Conservation (phyloP, 1,140 invertebrate species). For the Proales similis region DNA sequence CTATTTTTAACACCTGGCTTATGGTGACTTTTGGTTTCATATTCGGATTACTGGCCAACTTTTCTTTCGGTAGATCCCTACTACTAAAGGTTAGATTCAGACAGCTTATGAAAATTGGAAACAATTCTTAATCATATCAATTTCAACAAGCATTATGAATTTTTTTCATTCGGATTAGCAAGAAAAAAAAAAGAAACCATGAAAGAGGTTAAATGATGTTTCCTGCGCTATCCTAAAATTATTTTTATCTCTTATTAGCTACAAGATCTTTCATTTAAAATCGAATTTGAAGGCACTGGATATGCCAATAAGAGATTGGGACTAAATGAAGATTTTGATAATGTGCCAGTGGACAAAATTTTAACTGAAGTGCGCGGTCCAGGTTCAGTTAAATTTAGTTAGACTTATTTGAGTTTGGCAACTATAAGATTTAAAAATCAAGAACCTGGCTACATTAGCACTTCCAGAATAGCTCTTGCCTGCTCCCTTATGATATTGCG, state of each 20-base stretch:
- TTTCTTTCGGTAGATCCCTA: constrained; percentile 59
- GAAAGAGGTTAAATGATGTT: background rate
- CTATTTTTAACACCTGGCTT: constrained; percentile 50
- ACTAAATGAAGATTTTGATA: background rate
- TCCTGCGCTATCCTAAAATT: background rate
- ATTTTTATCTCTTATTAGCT: background rate
- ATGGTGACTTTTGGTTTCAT: constrained; percentile 58
- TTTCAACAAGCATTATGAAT: constrained; percentile 30
- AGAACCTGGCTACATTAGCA: constrained; percentile 76
- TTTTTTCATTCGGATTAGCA: constrained; percentile 36
- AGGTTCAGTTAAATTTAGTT: background rate
- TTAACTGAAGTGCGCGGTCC: constrained; percentile 19
- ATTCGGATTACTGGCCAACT: constrained; percentile 63
- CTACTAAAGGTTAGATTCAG: constrained; percentile 58
- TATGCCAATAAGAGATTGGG: background rate
- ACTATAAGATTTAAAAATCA: constrained; percentile 22
- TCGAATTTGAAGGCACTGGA: constrained; percentile 12
- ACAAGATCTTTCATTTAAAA: constrained; percentile 16
- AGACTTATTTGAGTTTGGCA: background rate
- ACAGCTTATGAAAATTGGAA: background rate
- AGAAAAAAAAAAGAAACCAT: constrained; percentile 22
- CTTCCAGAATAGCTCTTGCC: constrained; percentile 64
- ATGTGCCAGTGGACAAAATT: background rate
- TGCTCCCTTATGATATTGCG: constrained; percentile 67
- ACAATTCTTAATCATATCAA: constrained; percentile 22